Evolutionary conservation across 2,113 vertebrate species (phyloP).

Genomic region (Microtus ochrogaster): DNA sequence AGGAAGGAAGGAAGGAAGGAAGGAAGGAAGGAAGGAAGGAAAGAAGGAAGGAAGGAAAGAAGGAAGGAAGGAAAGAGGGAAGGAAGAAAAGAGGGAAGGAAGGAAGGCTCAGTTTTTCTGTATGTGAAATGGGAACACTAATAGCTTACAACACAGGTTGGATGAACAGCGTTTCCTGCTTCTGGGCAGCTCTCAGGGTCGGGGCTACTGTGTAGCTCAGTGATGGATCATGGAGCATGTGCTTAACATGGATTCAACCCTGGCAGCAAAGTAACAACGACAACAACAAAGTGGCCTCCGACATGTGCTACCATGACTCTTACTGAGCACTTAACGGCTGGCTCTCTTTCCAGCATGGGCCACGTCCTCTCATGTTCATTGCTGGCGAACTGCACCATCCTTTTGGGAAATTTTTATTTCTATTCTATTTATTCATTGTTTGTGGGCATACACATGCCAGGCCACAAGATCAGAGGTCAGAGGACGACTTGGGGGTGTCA

Average conservation of each 20-base stretch:
- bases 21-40: no score
- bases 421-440: neutral
- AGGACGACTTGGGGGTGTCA: neutral
- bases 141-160: neutral
- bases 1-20: neutral
- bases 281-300: neutral
- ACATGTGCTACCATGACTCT: neutral
- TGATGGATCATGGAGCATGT: neutral
- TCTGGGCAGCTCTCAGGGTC: neutral
- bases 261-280: neutral
- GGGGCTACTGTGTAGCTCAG: neutral
- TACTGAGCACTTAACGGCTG: neutral
- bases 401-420: neutral
- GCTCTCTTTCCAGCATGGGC: neutral
- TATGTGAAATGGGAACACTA: neutral
- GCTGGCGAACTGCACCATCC: neutral
- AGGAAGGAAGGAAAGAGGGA: no score
- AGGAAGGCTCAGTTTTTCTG: neutral
- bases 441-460: no score
- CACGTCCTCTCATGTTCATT: neutral
- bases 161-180: neutral
- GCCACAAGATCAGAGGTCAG: neutral
- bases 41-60: neutral
- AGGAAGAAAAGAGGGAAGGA: no score
- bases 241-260: neutral